Percentiles rank a stretch among this genome's conserved stretches.
phyloP scores from a whole-genome alignment of 2,113 vertebrate genomes.

The Erinaceus europaeus region DNA sequence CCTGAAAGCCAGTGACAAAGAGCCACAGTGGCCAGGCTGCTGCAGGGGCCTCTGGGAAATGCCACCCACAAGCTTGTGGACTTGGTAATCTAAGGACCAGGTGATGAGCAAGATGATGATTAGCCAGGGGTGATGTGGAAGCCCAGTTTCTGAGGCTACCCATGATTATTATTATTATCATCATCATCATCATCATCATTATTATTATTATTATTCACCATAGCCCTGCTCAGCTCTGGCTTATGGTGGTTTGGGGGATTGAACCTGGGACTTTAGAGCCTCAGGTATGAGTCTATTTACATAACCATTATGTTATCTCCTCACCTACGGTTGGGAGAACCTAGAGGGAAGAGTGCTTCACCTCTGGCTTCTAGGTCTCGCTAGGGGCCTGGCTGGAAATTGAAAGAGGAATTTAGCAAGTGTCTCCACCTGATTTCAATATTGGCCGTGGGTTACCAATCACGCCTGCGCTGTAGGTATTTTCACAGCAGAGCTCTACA shows the following conservation, averaged over 20 bases:
- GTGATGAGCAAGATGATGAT: neutral
- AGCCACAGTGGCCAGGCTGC: neutral
- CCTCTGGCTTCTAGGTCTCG: neutral
- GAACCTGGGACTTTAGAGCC: too few species aligned
- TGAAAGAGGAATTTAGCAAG: conserved; percentile 41
- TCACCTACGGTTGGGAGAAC: neutral
- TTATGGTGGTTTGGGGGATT: too few species aligned
- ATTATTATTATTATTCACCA: too few species aligned
- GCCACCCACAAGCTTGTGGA: neutral
- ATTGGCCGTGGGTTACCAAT: conserved; percentile 22
- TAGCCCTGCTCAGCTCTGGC: too few species aligned
- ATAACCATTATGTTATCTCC: too few species aligned
- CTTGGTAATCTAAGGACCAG: conserved; percentile 30
- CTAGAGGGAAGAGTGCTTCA: neutral
- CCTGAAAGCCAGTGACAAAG: neutral
- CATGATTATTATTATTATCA: too few species aligned
- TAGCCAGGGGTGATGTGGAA: neutral
- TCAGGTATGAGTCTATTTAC: too few species aligned
- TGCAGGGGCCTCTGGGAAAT: neutral
- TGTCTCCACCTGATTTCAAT: conserved; percentile 43
- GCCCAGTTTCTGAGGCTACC: neutral
- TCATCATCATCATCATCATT: too few species aligned
- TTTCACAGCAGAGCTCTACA: neutral
- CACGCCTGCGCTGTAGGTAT: neutral
- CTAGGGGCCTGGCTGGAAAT: neutral